Base-by-base conservation (phyloP, 2,888 invertebrate species). In the Xanthorhoe designata region DNA sequence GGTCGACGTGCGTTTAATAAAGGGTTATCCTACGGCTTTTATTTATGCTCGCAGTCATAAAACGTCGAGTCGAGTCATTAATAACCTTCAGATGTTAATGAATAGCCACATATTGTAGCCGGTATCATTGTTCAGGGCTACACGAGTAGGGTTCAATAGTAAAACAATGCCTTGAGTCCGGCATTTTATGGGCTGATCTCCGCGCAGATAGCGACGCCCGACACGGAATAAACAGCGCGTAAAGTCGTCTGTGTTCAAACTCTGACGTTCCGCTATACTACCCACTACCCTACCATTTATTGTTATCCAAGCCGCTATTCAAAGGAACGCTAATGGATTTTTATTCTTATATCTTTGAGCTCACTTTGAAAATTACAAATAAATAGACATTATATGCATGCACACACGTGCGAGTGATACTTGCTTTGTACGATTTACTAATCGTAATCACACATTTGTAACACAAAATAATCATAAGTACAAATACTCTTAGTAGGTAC, bases 151-250 rank as follows among this genome's bases (percentile, higher is more conserved):
- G 81, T 82, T 81, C 79, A 77, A 82, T 87, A 85, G 78, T 88
- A 85, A 87, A 88, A 89, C 84, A 88, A 87, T 87, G 82, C 81
- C 80, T 69, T 76, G 75, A 78, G 78, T 79, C 83, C 80, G 80
- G 79, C 80, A 80, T 81, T 87, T 89, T 86, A 89, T 81, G 87
- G 86, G 82, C 82, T 78, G 87, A 87, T 89, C 82, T 80, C 80
- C 76, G 75, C 74, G 70, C 60, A 82, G 84, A 89, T 87, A 85
- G 77, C 79, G 78, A 24, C 50, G 55, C 42, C 78, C 77, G 74
- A 76, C 78, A 80, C 78, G 76, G 80, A 85, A 86, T 88, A 87
- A 89, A 88, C 84, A 87, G 81, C 78, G 82, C 81, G 80, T 87
- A 82, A 87, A 87, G 75, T 82, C 79, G 80, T 83, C 78, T 80